Percentiles rank a stretch among this genome's conserved stretches.
Evolutionary conservation across 2,113 vertebrate genomes (phyloP).

Genomic region (Trochalopteron elliotii): DNA sequence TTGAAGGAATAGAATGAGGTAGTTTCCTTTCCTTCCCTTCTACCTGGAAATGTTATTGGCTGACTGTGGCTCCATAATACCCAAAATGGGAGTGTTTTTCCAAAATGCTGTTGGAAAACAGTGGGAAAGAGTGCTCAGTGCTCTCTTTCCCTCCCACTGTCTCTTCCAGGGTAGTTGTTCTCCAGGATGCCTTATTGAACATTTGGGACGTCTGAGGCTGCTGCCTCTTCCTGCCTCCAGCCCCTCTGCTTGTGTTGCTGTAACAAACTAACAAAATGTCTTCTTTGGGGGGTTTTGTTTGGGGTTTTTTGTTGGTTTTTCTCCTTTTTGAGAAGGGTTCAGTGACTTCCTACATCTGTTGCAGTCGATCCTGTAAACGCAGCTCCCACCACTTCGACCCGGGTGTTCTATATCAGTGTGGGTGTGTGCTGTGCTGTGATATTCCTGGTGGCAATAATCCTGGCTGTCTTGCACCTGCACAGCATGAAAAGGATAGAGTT

Average conservation of each 20-base stretch:
- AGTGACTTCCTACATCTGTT: slow-evolving; percentile 25
- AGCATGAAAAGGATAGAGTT: slow-evolving; percentile 98
- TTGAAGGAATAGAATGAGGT: not conserved
- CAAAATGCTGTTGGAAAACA: not conserved
- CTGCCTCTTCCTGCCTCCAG: not conserved
- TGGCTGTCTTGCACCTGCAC: slow-evolving; percentile 96
- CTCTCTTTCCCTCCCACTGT: not conserved
- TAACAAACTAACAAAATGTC: not conserved
- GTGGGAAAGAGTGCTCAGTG: accelerated
- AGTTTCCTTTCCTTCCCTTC: not conserved
- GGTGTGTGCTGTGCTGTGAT: slow-evolving; percentile 98
- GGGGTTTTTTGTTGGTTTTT: not conserved
- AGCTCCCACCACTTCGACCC: slow-evolving; percentile 92
- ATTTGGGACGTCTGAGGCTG: not conserved
- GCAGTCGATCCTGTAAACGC: slow-evolving; percentile 85
- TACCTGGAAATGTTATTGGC: not conserved
- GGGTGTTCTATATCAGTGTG: slow-evolving; percentile 98
- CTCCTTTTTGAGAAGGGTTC: not conserved
- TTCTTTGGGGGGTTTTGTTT: not conserved
- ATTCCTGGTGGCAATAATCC: slow-evolving; percentile 96
- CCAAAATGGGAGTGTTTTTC: not conserved
- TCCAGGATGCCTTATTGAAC: not conserved
- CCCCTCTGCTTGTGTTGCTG: not conserved
- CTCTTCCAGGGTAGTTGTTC: not conserved
- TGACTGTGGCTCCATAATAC: not conserved